Evolutionary conservation across 1,140 invertebrate species (phyloP).

Genomic region (Drosophila tropicalis): DNA sequence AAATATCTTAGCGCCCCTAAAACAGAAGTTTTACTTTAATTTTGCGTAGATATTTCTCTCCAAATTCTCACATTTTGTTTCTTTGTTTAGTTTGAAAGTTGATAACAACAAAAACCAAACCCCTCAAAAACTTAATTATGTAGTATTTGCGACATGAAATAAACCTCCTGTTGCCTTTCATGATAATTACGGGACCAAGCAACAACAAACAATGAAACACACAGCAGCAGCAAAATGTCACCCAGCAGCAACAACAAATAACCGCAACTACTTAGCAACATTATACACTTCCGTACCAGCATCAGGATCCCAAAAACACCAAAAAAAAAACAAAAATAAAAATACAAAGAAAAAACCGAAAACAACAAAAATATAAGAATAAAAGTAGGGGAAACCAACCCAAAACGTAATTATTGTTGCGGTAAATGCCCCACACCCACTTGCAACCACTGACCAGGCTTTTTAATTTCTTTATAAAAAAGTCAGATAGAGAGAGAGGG

Average conservation of each 20-base stretch:
- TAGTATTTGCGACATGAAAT: conserved; percentile 69
- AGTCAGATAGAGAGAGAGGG: conserved; percentile 21
- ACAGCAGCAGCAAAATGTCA: conserved; percentile 44
- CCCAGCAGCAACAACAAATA: conserved; percentile 45
- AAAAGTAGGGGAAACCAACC: conserved; percentile 47
- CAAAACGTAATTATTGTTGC: conserved; percentile 80
- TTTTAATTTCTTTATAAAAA: conserved; percentile 74
- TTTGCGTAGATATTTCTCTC: no score
- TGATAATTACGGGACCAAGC: conserved; percentile 62
- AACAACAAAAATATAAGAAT: background rate
- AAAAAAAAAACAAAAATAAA: conserved; percentile 35
- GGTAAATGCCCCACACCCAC: conserved; percentile 56
- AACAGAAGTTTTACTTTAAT: no score
- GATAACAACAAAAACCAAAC: background rate
- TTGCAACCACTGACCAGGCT: conserved; percentile 57
- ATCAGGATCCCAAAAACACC: conserved; percentile 51
- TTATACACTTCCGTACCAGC: conserved; percentile 78
- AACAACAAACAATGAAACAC: conserved; percentile 39
- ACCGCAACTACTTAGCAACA: conserved; percentile 80
- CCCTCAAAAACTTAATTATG: conserved; percentile 68
- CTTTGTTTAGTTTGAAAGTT: no score
- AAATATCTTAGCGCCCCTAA: no score
- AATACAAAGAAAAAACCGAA: conserved; percentile 25
- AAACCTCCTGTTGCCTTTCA: conserved; percentile 79
- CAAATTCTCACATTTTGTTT: no score